These are phyloP conservation scores for Pseudorectes ferrugineus DNA, from an alignment of 2,113 vertebrate genomes.

Conservation along the genomic window DNA sequence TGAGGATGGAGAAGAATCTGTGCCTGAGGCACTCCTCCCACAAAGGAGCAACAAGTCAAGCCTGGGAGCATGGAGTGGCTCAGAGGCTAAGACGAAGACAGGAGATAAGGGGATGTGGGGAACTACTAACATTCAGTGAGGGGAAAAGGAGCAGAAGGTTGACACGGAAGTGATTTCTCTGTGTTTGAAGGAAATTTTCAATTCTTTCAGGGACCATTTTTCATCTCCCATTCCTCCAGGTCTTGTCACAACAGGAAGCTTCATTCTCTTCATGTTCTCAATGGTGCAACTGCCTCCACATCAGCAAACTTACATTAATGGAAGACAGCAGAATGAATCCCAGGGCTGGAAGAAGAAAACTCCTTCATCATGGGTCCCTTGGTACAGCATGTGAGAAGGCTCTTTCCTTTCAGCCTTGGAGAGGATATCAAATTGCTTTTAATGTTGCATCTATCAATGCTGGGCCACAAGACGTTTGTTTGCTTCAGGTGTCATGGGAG, in stretches of 20 bases:
- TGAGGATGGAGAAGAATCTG: background rate
- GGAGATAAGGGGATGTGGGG: background rate
- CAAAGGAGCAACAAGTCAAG: background rate
- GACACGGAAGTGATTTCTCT: background rate
- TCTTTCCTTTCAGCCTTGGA: background rate
- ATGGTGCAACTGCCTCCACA: background rate
- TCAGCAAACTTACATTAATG: background rate
- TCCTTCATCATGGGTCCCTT: background rate
- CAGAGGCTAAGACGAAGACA: background rate
- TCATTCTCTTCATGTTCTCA: background rate
- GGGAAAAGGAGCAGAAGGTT: background rate
- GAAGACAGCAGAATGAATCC: background rate
- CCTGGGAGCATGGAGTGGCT: background rate
- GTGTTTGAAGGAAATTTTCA: background rate
- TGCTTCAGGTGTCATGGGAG: constrained; percentile 35
- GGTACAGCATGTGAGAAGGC: background rate
- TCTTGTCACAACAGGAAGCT: background rate
- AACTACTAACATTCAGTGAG: background rate
- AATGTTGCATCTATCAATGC: constrained; percentile 37
- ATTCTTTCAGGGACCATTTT: background rate
- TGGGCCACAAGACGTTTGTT: background rate
- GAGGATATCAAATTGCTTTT: constrained; percentile 30
- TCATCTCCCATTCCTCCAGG: background rate
- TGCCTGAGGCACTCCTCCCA: background rate
- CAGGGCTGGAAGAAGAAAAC: background rate